Evolutionary conservation across 2,113 vertebrate species (phyloP).

Genomic region (Paratilapia polleni): DNA sequence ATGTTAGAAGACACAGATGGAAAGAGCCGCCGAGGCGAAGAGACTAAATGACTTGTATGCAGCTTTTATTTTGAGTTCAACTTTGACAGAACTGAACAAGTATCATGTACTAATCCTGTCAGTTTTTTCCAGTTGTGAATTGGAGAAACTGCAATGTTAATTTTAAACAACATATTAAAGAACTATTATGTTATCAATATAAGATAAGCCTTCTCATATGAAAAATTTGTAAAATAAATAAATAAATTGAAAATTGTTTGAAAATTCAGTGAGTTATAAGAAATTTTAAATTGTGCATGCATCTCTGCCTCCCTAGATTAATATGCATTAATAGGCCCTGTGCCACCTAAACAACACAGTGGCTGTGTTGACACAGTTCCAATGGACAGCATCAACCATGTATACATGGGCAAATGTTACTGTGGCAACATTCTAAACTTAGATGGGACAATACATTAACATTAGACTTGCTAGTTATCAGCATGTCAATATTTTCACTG

Average conservation of each 20-base stretch:
- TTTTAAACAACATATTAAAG: neutral
- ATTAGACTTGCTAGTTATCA: neutral
- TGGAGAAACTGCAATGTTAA: neutral
- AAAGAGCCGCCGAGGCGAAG: neutral
- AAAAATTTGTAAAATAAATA: neutral
- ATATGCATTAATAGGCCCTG: neutral
- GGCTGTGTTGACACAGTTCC: neutral
- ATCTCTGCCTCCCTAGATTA: neutral
- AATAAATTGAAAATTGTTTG: neutral
- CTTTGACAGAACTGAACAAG: neutral
- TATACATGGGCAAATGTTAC: neutral
- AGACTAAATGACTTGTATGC: neutral
- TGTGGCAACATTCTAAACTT: neutral
- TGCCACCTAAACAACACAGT: neutral
- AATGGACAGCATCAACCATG: neutral
- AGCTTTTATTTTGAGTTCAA: neutral
- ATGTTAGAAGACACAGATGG: neutral
- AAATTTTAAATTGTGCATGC: neutral
- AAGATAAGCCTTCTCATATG: neutral
- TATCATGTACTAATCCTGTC: neutral
- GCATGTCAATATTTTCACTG: neutral
- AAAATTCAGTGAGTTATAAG: neutral
- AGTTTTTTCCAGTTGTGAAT: neutral
- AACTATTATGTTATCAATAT: neutral
- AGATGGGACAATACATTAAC: neutral